These are phyloP conservation scores for Listrodromus nycthemerus DNA, from an alignment of 2,888 invertebrate species.

Conservation along the genomic window DNA sequence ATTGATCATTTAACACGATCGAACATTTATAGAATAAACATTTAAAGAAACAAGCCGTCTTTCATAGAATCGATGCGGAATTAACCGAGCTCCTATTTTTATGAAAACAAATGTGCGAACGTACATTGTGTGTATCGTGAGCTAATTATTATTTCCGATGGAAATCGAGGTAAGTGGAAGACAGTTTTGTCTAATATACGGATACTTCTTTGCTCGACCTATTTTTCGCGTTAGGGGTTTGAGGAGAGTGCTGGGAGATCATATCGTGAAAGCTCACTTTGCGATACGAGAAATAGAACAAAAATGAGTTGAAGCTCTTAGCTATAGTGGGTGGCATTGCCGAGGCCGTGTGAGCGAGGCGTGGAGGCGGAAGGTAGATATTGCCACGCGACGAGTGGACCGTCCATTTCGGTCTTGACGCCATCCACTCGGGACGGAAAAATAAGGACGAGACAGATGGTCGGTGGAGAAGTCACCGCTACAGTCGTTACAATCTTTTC, in stretches of 20 bases:
- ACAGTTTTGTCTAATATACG: not conserved
- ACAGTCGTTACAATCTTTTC: constrained; percentile 50
- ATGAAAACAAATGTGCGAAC: too few relatives aligned
- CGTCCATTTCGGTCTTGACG: constrained; percentile 7
- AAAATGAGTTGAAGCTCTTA: constrained; percentile 7
- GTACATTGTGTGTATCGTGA: too few relatives aligned
- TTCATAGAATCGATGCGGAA: too few relatives aligned
- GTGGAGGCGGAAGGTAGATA: not conserved
- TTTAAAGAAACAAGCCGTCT: too few relatives aligned
- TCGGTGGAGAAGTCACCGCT: constrained; percentile 23
- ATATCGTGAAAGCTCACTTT: constrained; percentile 11
- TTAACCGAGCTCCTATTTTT: too few relatives aligned
- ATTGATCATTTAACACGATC: too few relatives aligned
- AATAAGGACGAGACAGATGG: constrained; percentile 59
- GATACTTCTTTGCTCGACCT: not conserved
- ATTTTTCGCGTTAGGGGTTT: not conserved
- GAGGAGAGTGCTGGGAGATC: constrained; percentile 4
- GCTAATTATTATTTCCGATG: not conserved
- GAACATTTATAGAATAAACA: too few relatives aligned
- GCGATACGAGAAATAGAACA: constrained; percentile 6
- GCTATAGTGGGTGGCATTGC: not conserved
- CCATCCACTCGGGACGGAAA: not conserved
- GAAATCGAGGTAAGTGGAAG: not conserved
- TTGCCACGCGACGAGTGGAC: not conserved
- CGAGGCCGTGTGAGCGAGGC: not conserved